These are phyloP conservation scores for Selene dorsalis DNA, from an alignment of 2,797 vertebrate species.

Conservation along the genomic window DNA sequence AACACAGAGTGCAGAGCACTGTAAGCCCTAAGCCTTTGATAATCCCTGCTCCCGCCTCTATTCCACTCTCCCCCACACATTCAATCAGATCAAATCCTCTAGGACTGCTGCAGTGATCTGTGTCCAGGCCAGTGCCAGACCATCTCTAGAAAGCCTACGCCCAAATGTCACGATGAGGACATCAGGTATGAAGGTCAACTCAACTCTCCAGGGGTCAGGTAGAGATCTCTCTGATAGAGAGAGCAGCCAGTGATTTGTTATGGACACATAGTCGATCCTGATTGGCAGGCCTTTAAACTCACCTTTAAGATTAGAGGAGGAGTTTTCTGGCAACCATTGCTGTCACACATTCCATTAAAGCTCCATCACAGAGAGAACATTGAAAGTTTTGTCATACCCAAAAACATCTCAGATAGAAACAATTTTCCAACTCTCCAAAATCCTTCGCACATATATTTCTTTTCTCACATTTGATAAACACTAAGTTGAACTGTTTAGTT, in stretches of 20 bases:
- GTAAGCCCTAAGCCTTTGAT: constrained; percentile 80
- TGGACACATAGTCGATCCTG: background rate
- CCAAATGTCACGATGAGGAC: constrained; percentile 1
- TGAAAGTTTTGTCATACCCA: background rate
- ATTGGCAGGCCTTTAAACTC: constrained; percentile 21
- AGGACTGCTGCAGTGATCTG: constrained; percentile 53
- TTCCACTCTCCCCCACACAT: constrained; percentile 68
- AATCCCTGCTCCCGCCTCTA: constrained; percentile 82
- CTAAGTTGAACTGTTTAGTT: background rate
- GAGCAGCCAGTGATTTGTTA: background rate
- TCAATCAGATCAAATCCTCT: constrained; percentile 78
- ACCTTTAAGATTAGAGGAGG: constrained; percentile 31
- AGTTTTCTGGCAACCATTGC: constrained; percentile 22
- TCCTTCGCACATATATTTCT: background rate
- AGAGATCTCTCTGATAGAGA: background rate
- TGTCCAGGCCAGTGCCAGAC: constrained; percentile 35
- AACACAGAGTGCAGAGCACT: constrained; percentile 65
- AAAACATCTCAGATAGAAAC: background rate
- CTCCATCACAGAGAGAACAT: background rate
- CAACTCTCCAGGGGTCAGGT: background rate
- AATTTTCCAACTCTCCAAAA: background rate
- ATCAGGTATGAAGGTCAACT: constrained; percentile 2
- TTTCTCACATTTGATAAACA: constrained; percentile 21
- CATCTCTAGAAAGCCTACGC: constrained; percentile 43
- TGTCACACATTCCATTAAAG: constrained; percentile 25